Conservation (phyloP, 2,797 vertebrate species). For the Aselliscus stoliczkanus region DNA sequence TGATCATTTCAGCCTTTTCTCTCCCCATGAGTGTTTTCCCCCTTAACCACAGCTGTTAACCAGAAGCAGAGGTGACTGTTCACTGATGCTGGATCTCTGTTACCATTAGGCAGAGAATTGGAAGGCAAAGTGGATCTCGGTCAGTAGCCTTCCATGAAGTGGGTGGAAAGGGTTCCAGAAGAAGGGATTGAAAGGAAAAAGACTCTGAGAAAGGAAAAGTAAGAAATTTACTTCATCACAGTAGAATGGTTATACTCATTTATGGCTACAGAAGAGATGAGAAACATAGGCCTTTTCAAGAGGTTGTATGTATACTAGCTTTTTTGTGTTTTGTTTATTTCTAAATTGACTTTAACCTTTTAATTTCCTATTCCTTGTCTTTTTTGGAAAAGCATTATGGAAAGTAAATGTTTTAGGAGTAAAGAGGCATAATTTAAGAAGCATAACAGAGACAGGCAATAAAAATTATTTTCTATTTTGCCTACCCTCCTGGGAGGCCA, state of each 20-base stretch:
- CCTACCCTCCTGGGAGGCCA: background rate
- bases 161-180: background rate
- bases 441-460: background rate
- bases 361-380: background rate
- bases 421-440: conserved; percentile 5
- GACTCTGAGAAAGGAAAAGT: background rate
- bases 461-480: background rate
- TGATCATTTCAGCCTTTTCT: background rate
- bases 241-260: background rate
- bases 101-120: background rate
- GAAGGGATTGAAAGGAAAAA: background rate
- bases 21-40: background rate
- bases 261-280: background rate
- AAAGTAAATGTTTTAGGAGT: background rate
- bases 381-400: background rate
- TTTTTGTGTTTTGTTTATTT: conserved; percentile 25
- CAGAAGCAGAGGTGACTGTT: background rate
- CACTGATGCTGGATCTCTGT: background rate
- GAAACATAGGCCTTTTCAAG: background rate
- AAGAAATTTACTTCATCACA: background rate
- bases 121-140: background rate
- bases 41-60: background rate
- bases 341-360: conserved; percentile 17
- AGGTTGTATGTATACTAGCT: background rate
- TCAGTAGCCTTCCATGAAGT: background rate